Evolutionary conservation across 2,888 invertebrate species (phyloP).

Genomic region (Ectemnius cavifrons): DNA sequence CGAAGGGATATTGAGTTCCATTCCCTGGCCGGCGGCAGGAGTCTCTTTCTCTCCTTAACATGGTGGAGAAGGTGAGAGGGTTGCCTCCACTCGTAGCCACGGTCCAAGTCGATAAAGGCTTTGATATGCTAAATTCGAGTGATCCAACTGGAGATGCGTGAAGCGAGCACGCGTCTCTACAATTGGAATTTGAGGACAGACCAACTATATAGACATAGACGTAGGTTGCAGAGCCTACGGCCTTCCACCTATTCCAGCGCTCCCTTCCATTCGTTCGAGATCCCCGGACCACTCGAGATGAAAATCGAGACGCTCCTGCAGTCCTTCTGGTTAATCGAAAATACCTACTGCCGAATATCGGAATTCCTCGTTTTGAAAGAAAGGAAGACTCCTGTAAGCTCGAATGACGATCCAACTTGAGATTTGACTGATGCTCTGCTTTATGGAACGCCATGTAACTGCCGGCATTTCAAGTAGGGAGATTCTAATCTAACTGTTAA

Average conservation of each 20-base stretch:
- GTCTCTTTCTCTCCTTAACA: neutral
- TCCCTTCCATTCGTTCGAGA: constrained; percentile 8
- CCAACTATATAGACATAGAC: neutral
- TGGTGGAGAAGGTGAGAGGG: constrained; percentile 25
- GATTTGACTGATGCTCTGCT: too few species aligned
- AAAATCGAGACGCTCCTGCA: constrained; percentile 41
- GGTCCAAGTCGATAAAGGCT: constrained; percentile 65
- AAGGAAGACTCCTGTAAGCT: neutral
- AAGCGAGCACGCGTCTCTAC: constrained; percentile 59
- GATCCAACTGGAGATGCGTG: constrained; percentile 66
- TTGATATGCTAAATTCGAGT: constrained; percentile 71
- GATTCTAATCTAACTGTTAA: too few species aligned
- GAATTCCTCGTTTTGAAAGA: neutral
- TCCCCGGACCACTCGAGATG: constrained; percentile 31
- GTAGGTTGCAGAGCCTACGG: constrained; percentile 1
- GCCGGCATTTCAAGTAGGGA: too few species aligned
- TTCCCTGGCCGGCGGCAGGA: constrained; percentile 44
- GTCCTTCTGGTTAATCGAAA: constrained; percentile 46
- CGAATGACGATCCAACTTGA: too few species aligned
- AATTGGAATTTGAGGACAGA: constrained; percentile 58
- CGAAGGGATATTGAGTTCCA: constrained; percentile 61
- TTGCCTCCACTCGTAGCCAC: constrained; percentile 49
- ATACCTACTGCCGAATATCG: constrained; percentile 26
- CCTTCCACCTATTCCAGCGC: constrained; percentile 25
- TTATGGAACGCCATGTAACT: too few species aligned